A percentile compares a stretch with the other conserved stretches of the same genome.
These are phyloP conservation scores for Hoplostethus atlanticus DNA, from an alignment of 2,797 vertebrate genomes.

Conservation along the genomic window DNA sequence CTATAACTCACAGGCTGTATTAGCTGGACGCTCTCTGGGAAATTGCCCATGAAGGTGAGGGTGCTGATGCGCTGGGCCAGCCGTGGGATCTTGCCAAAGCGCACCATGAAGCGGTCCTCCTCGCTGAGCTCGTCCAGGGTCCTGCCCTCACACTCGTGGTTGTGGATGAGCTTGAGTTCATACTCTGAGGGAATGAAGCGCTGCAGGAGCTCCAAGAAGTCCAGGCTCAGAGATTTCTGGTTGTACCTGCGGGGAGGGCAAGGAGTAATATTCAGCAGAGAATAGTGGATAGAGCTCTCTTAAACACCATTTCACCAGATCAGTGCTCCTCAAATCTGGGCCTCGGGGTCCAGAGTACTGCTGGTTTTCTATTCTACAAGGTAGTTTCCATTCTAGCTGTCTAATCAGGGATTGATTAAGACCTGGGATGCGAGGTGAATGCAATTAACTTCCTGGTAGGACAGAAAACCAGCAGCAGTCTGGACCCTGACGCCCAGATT, in stretches of 20 bases:
- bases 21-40: constrained; percentile 87
- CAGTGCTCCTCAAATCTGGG: too few species aligned
- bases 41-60: constrained; percentile 95
- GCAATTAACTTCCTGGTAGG: too few species aligned
- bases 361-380: too few species aligned
- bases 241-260: constrained; percentile 84
- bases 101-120: constrained; percentile 95
- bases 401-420: too few species aligned
- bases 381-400: too few species aligned
- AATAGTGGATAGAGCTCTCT: not conserved
- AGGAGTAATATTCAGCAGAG: not conserved
- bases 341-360: too few species aligned
- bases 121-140: constrained; percentile 88
- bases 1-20: constrained; percentile 88
- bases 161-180: constrained; percentile 88
- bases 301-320: not conserved
- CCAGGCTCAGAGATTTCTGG: constrained; percentile 89
- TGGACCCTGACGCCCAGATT: too few species aligned
- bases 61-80: constrained; percentile 90
- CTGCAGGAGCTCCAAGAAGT: constrained; percentile 94
- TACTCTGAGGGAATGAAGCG: constrained; percentile 93
- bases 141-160: constrained; percentile 87
- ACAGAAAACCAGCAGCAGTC: too few species aligned
- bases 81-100: constrained; percentile 91
- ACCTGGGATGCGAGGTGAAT: too few species aligned